A percentile compares a stretch with the other conserved stretches of the same genome.
These are phyloP conservation scores for Apodemus sylvaticus DNA, from an alignment of 2,113 vertebrate species.

Conservation along the genomic window DNA sequence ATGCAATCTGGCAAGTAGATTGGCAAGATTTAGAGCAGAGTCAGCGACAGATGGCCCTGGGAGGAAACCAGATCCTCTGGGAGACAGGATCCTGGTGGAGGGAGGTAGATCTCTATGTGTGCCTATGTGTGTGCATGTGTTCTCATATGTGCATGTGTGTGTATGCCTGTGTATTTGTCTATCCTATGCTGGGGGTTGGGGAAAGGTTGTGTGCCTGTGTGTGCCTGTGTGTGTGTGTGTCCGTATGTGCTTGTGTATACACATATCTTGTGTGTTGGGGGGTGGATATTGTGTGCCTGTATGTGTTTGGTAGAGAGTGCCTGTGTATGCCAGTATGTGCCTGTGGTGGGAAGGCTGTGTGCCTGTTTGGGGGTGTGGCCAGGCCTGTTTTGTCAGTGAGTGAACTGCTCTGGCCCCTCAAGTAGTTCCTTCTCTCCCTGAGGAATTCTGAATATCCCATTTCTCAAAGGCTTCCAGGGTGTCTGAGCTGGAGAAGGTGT, in stretches of 20 bases:
- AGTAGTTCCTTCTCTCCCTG: background rate
- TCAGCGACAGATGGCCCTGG: constrained; percentile 74
- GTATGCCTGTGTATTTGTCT: background rate
- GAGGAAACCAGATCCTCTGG: constrained; percentile 29
- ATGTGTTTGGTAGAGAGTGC: background rate
- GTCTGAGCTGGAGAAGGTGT: background rate
- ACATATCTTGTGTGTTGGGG: background rate
- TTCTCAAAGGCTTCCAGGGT: background rate
- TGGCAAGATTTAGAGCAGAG: constrained; percentile 66
- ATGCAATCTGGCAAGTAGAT: constrained; percentile 70
- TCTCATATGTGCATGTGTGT: background rate
- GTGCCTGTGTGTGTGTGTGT: background rate
- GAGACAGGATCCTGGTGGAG: background rate
- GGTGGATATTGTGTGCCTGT: background rate
- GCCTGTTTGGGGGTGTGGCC: background rate
- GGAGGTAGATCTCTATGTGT: background rate
- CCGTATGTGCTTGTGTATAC: background rate
- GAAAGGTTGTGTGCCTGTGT: background rate
- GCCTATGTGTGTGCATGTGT: background rate
- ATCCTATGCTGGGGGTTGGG: background rate
- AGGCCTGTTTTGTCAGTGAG: background rate
- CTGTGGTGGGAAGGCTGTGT: background rate
- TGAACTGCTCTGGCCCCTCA: background rate
- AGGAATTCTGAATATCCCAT: background rate
- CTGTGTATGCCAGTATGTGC: background rate